phyloP scores from a whole-genome alignment of 2,797 vertebrate genomes.

The Halcyon badia region DNA sequence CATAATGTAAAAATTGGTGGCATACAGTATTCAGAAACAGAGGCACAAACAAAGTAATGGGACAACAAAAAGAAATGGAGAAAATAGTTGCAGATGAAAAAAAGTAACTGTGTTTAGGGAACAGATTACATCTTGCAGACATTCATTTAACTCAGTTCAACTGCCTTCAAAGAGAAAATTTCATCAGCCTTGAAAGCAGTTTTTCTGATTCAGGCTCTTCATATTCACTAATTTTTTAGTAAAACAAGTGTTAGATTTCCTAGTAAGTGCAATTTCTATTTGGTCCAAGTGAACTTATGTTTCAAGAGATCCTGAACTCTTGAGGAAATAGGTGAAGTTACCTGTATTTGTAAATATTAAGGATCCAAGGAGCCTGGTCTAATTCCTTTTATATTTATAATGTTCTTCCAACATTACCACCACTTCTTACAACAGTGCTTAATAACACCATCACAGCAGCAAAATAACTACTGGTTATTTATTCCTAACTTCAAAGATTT shows the following conservation, averaged over 20 bases:
- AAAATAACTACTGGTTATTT: slow-evolving; percentile 16
- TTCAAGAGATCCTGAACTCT: background rate
- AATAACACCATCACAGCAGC: background rate
- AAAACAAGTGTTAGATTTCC: background rate
- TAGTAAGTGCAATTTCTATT: background rate
- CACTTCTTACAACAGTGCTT: background rate
- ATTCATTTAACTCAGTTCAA: background rate
- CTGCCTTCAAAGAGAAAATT: background rate
- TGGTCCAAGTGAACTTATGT: background rate
- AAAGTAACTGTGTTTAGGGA: background rate
- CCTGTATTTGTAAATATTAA: background rate
- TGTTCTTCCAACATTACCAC: background rate
- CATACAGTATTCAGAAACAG: background rate
- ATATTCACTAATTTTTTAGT: background rate
- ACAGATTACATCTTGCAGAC: background rate
- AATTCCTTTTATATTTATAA: background rate
- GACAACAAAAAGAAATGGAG: background rate
- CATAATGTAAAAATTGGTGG: background rate
- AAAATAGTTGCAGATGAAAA: background rate
- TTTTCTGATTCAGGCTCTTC: background rate
- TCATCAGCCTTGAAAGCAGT: background rate
- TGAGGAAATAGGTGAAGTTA: background rate
- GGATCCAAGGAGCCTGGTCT: background rate
- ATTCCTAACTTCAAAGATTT: background rate
- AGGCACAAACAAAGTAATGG: background rate